Percentiles rank a stretch among this genome's conserved stretches.
phyloP scores from a whole-genome alignment of 2,113 vertebrate species.

The Panthera uncia region DNA sequence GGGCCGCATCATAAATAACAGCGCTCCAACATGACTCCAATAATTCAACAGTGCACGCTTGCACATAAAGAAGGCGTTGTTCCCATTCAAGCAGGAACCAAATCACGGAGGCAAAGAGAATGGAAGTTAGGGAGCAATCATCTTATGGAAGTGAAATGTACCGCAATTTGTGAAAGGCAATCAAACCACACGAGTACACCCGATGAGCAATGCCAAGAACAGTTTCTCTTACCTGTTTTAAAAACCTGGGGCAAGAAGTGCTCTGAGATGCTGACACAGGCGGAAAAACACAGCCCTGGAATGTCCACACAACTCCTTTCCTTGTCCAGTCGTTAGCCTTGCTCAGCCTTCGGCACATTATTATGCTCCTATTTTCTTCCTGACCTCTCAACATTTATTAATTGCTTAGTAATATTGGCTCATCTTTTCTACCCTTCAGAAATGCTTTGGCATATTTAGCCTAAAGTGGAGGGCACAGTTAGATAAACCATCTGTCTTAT shows the following conservation, averaged over 20 bases:
- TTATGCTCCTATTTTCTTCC: not conserved
- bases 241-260: not conserved
- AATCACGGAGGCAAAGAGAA: not conserved
- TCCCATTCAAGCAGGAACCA: not conserved
- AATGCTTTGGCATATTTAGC: not conserved
- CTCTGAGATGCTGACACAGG: rapidly evolving
- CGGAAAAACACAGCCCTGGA: no score
- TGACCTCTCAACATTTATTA: not conserved
- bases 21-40: not conserved
- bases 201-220: not conserved
- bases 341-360: not conserved
- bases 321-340: not conserved
- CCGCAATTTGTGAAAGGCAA: not conserved
- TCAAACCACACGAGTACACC: not conserved
- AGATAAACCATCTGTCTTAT: not conserved
- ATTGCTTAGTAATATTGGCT: not conserved
- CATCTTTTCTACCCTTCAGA: not conserved
- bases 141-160: not conserved
- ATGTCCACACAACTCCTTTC: not conserved
- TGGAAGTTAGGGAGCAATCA: not conserved
- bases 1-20: not conserved
- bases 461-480: not conserved
- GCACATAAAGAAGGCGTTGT: not conserved
- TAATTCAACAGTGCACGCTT: not conserved
- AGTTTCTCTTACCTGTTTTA: not conserved